These are phyloP conservation scores for Muntiacus muntjak DNA, from an alignment of 2,113 vertebrate genomes.

Conservation along the genomic window DNA sequence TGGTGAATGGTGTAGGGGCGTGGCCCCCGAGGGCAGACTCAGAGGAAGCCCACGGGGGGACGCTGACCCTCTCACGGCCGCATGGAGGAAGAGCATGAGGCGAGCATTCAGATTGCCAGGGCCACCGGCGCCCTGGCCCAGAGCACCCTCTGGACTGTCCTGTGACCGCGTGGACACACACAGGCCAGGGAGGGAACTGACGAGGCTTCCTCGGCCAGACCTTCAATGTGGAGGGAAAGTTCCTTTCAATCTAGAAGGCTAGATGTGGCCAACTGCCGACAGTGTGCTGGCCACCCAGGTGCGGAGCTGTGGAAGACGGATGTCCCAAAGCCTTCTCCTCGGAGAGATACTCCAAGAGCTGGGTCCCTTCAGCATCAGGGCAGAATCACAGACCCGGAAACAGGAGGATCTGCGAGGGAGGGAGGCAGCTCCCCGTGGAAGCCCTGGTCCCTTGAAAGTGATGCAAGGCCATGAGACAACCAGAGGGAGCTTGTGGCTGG, in stretches of 20 bases:
- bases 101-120: background rate
- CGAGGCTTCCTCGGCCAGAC: background rate
- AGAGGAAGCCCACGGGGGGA: background rate
- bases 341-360: background rate
- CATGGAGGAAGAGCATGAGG: rapidly evolving
- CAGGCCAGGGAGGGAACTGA: background rate
- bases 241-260: background rate
- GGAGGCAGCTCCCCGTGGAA: background rate
- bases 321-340: background rate
- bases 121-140: rapidly evolving
- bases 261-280: background rate
- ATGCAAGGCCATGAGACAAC: background rate
- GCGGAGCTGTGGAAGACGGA: background rate
- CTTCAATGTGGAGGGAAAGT: background rate
- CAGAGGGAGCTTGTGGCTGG: background rate
- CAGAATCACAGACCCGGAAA: background rate
- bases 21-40: background rate
- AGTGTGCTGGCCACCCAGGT: background rate
- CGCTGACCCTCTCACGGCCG: background rate
- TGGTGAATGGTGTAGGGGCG: background rate
- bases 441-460: background rate
- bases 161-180: background rate
- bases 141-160: background rate
- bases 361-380: too few relatives aligned
- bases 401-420: background rate